phyloP scores from a whole-genome alignment of 2,113 vertebrate species.

The Gymnocephalus cernua region DNA sequence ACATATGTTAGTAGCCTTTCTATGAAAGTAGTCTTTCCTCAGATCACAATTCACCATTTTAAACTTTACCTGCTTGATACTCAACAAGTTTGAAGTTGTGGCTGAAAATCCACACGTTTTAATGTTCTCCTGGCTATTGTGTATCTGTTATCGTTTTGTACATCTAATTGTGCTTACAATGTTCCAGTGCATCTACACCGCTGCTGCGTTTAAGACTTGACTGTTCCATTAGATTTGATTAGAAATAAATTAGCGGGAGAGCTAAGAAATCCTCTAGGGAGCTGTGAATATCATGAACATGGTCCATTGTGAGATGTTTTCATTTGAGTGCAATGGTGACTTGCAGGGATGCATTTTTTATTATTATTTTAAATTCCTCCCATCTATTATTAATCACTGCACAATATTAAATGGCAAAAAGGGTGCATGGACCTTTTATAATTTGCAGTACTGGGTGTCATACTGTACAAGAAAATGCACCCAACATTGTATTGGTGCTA shows the following conservation, averaged over 20 bases:
- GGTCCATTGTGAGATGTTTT: conserved; percentile 40
- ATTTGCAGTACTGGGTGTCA: conserved; percentile 35
- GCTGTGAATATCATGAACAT: conserved; percentile 37
- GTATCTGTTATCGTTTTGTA: not conserved
- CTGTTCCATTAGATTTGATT: not conserved
- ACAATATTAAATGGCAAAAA: conserved; percentile 25
- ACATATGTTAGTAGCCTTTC: not conserved
- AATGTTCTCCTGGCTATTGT: not conserved
- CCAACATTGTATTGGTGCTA: conserved; percentile 38
- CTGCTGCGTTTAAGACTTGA: conserved; percentile 10
- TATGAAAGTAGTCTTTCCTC: not conserved
- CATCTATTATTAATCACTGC: conserved; percentile 34
- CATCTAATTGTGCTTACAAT: not conserved
- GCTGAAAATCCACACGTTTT: not conserved
- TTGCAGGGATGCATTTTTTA: conserved; percentile 31
- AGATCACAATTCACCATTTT: not conserved
- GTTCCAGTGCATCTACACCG: not conserved
- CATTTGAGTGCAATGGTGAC: conserved; percentile 53
- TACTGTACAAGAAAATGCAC: conserved; percentile 30
- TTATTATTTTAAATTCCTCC: conserved; percentile 27
- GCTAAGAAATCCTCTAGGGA: conserved; percentile 6
- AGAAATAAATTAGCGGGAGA: not conserved
- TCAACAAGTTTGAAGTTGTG: not conserved
- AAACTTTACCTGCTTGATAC: not conserved
- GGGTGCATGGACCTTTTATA: not conserved